Conservation (phyloP, 30 jellyfish, hydroid and myxozoan species). For the Rhopilema esculentum region DNA sequence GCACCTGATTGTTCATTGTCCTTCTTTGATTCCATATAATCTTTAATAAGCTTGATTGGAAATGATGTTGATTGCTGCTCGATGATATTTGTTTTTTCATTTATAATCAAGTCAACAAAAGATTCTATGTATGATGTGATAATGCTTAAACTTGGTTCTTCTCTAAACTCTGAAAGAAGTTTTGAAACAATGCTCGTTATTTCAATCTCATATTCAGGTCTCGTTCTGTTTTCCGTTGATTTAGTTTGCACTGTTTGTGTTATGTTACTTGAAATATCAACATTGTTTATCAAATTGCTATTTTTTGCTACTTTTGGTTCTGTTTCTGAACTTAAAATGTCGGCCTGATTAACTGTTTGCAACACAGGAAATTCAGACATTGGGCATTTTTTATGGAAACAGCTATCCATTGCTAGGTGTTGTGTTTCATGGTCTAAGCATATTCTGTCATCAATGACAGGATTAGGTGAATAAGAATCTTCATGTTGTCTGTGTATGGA, state of each 20-base stretch:
- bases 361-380: neutral
- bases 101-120: conserved; percentile 20
- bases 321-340: neutral
- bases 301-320: neutral
- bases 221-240: neutral
- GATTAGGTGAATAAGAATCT: neutral
- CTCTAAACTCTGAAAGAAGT: neutral
- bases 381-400: neutral
- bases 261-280: neutral
- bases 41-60: conserved; percentile 66
- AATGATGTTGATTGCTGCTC: conserved; percentile 57
- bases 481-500: neutral
- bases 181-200: neutral
- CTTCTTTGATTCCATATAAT: conserved; percentile 45
- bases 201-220: neutral
- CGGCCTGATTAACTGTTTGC: neutral
- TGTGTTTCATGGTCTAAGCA: too few species aligned
- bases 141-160: conserved; percentile 29
- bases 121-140: conserved; percentile 48
- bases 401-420: too few species aligned
- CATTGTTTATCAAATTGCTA: neutral
- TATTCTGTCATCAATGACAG: neutral
- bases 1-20: neutral
- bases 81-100: conserved; percentile 38
- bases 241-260: neutral